Evolutionary conservation across 2,797 vertebrate genomes (phyloP).

Genomic region (Leptoclinus maculatus): DNA sequence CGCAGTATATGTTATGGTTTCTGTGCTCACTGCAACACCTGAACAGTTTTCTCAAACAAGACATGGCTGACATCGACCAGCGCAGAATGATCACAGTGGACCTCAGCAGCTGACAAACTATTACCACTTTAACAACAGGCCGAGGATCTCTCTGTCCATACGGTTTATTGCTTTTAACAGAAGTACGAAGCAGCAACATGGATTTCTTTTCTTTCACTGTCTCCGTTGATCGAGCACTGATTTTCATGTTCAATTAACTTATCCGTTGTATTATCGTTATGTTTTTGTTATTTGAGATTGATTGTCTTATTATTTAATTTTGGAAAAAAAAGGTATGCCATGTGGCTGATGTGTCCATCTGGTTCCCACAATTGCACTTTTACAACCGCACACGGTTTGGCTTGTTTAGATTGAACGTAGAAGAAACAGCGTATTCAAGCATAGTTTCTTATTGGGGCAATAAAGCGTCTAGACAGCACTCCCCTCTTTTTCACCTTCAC

Average conservation of each 20-base stretch:
- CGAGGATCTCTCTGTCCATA: neutral
- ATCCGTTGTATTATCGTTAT: neutral
- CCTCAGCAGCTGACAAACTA: neutral
- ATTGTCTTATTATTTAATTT: neutral
- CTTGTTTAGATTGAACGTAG: slow-evolving; percentile 92
- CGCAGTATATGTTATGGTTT: slow-evolving; percentile 1
- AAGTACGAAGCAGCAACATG: neutral
- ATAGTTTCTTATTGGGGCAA: slow-evolving; percentile 97
- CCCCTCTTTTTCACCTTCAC: slow-evolving; percentile 84
- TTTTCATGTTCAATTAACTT: neutral
- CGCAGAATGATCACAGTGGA: slow-evolving; percentile 9
- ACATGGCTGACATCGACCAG: slow-evolving; percentile 17
- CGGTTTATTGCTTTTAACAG: neutral
- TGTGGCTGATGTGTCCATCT: slow-evolving; percentile 38
- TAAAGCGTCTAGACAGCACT: slow-evolving; percentile 99
- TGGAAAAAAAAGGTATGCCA: neutral
- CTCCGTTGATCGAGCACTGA: neutral
- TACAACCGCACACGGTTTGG: slow-evolving; percentile 74
- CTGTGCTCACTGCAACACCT: neutral
- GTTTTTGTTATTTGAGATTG: neutral
- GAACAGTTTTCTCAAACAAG: slow-evolving; percentile 4
- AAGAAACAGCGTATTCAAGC: slow-evolving; percentile 91
- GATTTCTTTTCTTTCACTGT: neutral
- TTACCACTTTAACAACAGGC: slow-evolving; percentile 11
- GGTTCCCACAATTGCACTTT: slow-evolving; percentile 73